These are phyloP conservation scores for Heliocidaris tuberculata DNA, from an alignment of 35 echinoderm and acorn worm species.

Conservation along the genomic window DNA sequence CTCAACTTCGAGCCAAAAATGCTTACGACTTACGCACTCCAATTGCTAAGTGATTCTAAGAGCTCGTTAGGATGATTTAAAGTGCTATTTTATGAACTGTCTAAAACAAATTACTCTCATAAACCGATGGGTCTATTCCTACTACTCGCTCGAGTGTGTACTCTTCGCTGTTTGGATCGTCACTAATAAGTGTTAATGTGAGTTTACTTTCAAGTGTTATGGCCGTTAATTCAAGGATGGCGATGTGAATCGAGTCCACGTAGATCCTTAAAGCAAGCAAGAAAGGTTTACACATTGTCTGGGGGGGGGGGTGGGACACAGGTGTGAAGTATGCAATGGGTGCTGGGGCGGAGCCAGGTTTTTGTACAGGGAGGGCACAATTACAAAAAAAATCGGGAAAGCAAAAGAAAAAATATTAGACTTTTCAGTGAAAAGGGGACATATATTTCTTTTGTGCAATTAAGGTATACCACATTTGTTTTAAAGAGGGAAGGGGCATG, in stretches of 20 bases:
- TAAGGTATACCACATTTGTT: no score
- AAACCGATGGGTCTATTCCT: background rate
- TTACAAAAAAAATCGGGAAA: no score
- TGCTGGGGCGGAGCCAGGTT: background rate
- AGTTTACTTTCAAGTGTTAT: background rate
- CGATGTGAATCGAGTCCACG: background rate
- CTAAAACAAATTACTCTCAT: background rate
- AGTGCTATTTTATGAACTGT: constrained; percentile 2
- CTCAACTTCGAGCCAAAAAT: background rate
- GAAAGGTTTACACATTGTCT: background rate
- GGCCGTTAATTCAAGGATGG: background rate
- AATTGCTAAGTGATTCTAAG: background rate
- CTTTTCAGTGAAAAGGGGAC: no score
- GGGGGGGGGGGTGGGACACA: background rate
- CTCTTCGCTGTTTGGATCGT: background rate
- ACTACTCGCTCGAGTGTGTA: background rate
- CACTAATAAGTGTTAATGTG: background rate
- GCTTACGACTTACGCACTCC: background rate
- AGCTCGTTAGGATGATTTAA: background rate
- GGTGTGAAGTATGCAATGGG: background rate
- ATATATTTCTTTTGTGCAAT: no score
- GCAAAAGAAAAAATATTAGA: no score
- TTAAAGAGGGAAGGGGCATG: no score
- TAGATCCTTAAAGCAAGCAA: background rate
- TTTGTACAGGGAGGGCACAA: no score